A percentile compares a stretch with the other conserved stretches of the same genome.
Evolutionary conservation across 2,113 vertebrate species (phyloP).

Genomic region (Athene noctua): DNA sequence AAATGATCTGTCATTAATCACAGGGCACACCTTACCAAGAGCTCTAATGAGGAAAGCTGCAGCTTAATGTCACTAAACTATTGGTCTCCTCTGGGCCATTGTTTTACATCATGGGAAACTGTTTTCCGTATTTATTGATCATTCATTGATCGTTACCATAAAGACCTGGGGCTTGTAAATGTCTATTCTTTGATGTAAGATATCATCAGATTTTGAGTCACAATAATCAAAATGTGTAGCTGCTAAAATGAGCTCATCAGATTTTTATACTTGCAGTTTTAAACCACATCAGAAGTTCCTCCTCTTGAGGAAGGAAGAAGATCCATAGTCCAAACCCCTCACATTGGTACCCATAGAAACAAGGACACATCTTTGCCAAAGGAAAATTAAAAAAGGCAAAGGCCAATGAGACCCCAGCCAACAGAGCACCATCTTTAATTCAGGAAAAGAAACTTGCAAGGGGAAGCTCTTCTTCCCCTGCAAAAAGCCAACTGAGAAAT

Average conservation of each 20-base stretch:
- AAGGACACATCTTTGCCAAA: neutral
- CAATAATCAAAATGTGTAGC: neutral
- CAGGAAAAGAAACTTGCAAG: neutral
- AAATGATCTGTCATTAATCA: constrained; percentile 60
- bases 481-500: neutral
- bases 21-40: constrained; percentile 27
- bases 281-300: neutral
- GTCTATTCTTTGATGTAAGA: neutral
- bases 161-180: neutral
- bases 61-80: neutral
- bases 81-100: neutral
- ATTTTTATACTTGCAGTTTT: neutral
- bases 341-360: neutral
- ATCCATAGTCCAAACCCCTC: neutral
- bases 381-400: neutral
- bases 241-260: neutral
- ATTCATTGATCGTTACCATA: neutral
- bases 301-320: neutral
- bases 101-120: neutral
- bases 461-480: neutral
- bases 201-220: neutral
- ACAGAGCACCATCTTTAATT: neutral
- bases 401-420: neutral
- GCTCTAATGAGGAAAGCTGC: constrained; percentile 14
- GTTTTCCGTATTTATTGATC: constrained; percentile 11